Evolutionary conservation across 2,797 vertebrate genomes (phyloP).

Genomic region (Rhinichthys osculus): DNA sequence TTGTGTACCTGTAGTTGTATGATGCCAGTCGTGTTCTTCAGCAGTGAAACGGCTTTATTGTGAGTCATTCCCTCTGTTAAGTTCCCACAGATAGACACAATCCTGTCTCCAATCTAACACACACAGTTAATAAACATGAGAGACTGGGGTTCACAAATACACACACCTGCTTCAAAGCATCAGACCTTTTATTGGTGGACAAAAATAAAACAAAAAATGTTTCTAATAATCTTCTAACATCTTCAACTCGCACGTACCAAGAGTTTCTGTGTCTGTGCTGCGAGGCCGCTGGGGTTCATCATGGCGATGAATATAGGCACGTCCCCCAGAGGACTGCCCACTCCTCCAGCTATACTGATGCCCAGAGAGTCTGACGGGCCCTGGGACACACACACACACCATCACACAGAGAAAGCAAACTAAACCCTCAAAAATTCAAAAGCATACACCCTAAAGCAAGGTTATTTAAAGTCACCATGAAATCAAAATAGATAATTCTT

Average conservation of each 20-base stretch:
- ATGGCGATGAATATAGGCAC: slow-evolving; percentile 97
- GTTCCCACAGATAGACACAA: slow-evolving; percentile 91
- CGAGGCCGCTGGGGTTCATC: slow-evolving; percentile 95
- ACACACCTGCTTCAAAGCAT: not conserved
- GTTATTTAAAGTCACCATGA: not conserved
- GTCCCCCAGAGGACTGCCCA: slow-evolving; percentile 94
- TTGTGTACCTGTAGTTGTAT: slow-evolving; percentile 89
- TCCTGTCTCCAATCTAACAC: slow-evolving; percentile 91
- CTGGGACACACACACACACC: slow-evolving; percentile 65
- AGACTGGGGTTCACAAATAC: not conserved
- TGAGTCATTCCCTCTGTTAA: slow-evolving; percentile 94
- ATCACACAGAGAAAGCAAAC: not conserved
- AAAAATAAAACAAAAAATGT: not conserved
- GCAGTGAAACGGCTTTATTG: slow-evolving; percentile 88
- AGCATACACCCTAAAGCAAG: not conserved
- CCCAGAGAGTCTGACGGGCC: slow-evolving; percentile 88
- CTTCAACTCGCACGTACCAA: slow-evolving; percentile 76
- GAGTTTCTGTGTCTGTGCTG: slow-evolving; percentile 93
- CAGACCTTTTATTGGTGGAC: not conserved
- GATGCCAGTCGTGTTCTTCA: slow-evolving; percentile 90
- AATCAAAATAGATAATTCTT: not conserved
- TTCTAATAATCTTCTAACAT: not conserved
- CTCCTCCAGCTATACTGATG: slow-evolving; percentile 94
- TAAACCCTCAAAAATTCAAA: not conserved
- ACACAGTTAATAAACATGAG: not conserved